These are phyloP conservation scores for Smittia aterrima DNA, from an alignment of 2,888 invertebrate genomes.

Conservation along the genomic window DNA sequence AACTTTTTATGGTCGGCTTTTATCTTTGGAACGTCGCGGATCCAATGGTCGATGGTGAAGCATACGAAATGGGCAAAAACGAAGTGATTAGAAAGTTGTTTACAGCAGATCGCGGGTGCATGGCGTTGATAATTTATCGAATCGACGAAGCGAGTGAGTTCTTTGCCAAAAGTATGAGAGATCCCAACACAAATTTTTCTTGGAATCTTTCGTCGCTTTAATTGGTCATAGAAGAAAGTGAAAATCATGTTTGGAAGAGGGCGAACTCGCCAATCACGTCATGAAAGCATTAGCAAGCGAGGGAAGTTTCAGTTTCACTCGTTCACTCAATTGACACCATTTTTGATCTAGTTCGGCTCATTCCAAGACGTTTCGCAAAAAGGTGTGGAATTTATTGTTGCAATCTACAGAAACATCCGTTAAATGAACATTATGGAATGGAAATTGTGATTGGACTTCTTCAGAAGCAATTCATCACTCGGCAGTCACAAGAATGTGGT, in stretches of 20 bases:
- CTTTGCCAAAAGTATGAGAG: neutral
- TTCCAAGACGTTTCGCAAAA: conserved; percentile 1
- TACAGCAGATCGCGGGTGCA: conserved; percentile 10
- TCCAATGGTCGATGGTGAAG: neutral
- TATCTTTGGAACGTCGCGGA: neutral
- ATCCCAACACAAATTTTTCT: neutral
- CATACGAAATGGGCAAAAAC: neutral
- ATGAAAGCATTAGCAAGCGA: too few species aligned
- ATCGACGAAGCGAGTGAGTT: neutral
- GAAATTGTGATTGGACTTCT: neutral
- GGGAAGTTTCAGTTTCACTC: neutral
- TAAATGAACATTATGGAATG: conserved; percentile 4
- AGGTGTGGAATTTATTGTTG: conserved; percentile 4
- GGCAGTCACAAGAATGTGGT: neutral
- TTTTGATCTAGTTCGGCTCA: neutral
- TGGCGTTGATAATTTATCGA: neutral
- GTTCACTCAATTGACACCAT: neutral
- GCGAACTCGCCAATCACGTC: neutral
- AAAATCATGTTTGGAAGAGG: conserved; percentile 3
- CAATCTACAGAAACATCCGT: neutral
- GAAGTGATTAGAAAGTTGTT: conserved; percentile 37
- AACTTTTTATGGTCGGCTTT: neutral
- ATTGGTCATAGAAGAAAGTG: conserved; percentile 19
- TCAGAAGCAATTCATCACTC: neutral
- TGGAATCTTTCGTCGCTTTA: neutral